Percentiles rank a stretch among this genome's conserved stretches.
Conservation (phyloP, 2,888 invertebrate genomes). For the Allolobophora icterica region DNA sequence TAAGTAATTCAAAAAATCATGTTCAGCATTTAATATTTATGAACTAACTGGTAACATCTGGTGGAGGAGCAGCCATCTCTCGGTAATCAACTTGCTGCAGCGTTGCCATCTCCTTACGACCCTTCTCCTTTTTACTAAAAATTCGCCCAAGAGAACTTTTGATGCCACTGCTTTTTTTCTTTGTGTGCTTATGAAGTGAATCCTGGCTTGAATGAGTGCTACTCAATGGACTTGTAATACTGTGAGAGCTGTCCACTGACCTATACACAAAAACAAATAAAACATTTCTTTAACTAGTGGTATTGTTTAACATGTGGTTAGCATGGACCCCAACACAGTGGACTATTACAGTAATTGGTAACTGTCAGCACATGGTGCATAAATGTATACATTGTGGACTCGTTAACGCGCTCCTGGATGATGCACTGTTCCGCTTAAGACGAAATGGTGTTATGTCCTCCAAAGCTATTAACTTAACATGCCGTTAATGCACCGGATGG, state of each 20-base stretch:
- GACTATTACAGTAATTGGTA: no score
- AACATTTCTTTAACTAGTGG: not conserved
- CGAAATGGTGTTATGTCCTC: no score
- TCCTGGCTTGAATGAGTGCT: conserved; percentile 89
- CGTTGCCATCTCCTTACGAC: not conserved
- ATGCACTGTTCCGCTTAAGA: no score
- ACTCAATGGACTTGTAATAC: conserved; percentile 61
- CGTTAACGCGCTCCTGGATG: no score
- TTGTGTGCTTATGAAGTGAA: conserved; percentile 74
- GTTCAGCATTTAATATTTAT: not conserved
- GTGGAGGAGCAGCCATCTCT: not conserved
- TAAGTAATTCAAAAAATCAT: no score
- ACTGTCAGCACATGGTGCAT: not conserved
- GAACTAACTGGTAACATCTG: conserved; percentile 23
- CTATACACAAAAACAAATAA: conserved; percentile 45
- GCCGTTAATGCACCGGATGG: no score
- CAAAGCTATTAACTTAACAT: no score
- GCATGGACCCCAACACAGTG: no score
- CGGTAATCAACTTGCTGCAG: not conserved
- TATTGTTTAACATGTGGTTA: no score
- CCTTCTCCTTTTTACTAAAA: conserved; percentile 81
- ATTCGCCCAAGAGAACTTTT: conserved; percentile 94
- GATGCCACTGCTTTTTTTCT: conserved; percentile 81
- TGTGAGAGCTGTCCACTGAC: conserved; percentile 63
- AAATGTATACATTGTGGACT: not conserved